Evolutionary conservation across 92 coral and sea anemone species (phyloP), one percentile per base, ranked within the genome.

Genomic region (Nematostella vectensis): DNA sequence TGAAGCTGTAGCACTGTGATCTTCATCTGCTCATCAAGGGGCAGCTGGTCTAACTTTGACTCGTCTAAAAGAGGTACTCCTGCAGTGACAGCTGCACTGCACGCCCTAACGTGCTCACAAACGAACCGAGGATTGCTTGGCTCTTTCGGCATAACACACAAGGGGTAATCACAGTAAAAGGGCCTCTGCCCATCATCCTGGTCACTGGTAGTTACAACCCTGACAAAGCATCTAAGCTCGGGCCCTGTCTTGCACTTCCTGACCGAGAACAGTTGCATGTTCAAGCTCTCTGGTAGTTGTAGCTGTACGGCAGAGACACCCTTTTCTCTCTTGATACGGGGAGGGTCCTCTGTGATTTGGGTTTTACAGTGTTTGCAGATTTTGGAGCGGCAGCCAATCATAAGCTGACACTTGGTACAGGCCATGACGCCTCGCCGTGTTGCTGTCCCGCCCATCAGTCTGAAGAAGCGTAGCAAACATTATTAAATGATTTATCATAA

Each of bases 381-480:
- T 48, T 83, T 93, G 15, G 99, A 93, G 23, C 99, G 82, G 58
- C 99, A 93, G 26, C 99, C 99, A 60, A 93, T 83, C 19, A 78
- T 71, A 24, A 70, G 72, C 58, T 78, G 88, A 54, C 99, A 93
- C 58, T 82, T 68, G 33, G 77, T 70, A 59, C 99, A 93, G 23
- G 56, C 74, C 99, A 93, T 93, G 45, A 87, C 87, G 6, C 99
- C 99, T 44, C 99, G 55, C 55, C 91, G 71, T n/a, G 99, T 93
- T 11, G 99, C 85, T 75, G 83, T 93, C 48, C 96, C 87, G n/a
- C 85, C 38, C 52, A 93, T 78, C 54, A 93, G 68, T 63, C 99
- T 93, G 29, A 27, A 54, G 54, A 52, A 3, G 25, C 22, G 31
- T 15, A 36, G 42, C 42, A 36, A 36, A 8, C 15, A 15, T 36